Evolutionary conservation across 2,797 vertebrate genomes (phyloP).

Genomic region (Lerista edwardsae): DNA sequence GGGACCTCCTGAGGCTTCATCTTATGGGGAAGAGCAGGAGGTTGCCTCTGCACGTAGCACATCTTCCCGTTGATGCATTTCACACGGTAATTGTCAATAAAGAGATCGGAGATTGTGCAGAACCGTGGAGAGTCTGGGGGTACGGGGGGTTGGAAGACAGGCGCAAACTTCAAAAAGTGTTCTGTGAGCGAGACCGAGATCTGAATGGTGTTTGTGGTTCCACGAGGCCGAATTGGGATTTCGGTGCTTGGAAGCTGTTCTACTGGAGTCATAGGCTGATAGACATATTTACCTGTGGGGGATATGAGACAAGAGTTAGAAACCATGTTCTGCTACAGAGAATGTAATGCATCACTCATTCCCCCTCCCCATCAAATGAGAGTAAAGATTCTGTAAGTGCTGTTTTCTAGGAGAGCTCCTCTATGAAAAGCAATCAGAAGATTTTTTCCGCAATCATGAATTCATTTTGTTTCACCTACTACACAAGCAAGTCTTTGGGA

Average conservation of each 20-base stretch:
- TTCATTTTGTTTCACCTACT: conserved; percentile 2
- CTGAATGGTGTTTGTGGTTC: conserved; percentile 86
- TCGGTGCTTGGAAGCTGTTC: conserved; percentile 93
- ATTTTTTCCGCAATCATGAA: neutral
- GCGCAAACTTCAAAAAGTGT: conserved; percentile 91
- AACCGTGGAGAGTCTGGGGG: conserved; percentile 90
- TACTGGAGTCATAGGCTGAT: conserved; percentile 98
- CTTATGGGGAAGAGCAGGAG: conserved; percentile 68
- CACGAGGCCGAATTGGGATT: conserved; percentile 83
- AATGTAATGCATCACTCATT: neutral
- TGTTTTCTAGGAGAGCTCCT: neutral
- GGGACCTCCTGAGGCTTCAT: conserved; percentile 70
- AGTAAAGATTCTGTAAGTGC: neutral
- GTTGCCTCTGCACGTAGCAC: conserved; percentile 95
- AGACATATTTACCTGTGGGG: conserved; percentile 92
- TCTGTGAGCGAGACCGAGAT: conserved; percentile 90
- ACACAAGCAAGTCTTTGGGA: neutral
- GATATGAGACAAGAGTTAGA: conserved; percentile 14
- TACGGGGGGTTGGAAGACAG: conserved; percentile 89
- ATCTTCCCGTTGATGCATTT: conserved; percentile 98
- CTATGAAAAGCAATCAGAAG: neutral
- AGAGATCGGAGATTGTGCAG: conserved; percentile 94
- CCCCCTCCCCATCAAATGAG: neutral
- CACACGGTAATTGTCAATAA: conserved; percentile 95
- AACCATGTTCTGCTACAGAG: rapidly evolving